Evolutionary conservation across 2,797 vertebrate genomes (phyloP).

Genomic region (Amblyopsis hoosieri): DNA sequence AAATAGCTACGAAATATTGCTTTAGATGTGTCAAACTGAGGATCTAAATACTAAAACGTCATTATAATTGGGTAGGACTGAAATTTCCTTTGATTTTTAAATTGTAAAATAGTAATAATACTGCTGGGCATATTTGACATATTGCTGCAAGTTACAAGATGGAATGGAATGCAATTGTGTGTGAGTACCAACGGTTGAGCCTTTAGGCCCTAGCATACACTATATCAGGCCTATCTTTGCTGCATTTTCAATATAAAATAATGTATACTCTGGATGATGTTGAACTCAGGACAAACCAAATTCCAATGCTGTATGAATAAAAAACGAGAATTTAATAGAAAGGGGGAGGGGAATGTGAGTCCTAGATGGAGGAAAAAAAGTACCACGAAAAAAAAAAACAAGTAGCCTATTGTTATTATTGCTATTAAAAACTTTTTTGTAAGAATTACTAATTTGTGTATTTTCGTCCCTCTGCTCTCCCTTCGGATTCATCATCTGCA

Average conservation of each 20-base stretch:
- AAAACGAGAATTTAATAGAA: no score
- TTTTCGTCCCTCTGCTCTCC: background rate
- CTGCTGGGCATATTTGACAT: background rate
- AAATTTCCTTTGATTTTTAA: background rate
- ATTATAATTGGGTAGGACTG: background rate
- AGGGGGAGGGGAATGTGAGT: no score
- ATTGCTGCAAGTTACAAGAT: background rate
- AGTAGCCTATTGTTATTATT: background rate
- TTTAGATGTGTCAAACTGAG: background rate
- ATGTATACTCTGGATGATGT: no score
- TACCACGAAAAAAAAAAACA: background rate
- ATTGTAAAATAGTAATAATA: background rate
- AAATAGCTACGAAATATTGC: background rate
- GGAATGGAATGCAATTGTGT: no score
- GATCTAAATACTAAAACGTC: background rate
- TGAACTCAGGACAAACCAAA: no score
- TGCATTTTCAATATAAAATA: no score
- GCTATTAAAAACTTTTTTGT: background rate
- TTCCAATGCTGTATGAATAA: no score
- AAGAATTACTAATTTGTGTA: conserved; percentile 7
- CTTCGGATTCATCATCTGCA: background rate
- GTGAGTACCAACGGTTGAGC: no score
- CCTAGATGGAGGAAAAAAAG: no score
- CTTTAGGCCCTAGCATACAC: no score
- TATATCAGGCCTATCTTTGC: no score